These are phyloP conservation scores for Philereme transversata DNA, from an alignment of 2,888 invertebrate genomes.

Conservation along the genomic window DNA sequence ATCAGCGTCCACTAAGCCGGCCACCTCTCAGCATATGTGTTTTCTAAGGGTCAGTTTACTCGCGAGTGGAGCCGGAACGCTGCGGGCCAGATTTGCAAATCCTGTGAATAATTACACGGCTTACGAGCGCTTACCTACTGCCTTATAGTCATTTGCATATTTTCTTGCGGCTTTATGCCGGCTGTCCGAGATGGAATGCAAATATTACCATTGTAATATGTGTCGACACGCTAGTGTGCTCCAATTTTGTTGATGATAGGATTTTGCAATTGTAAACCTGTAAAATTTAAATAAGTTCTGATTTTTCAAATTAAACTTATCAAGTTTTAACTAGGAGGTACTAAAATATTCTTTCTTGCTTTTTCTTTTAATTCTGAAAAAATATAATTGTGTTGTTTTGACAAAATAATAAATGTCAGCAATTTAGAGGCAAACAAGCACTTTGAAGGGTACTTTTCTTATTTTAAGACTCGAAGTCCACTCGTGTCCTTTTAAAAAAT, in stretches of 20 bases:
- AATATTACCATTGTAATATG: slow-evolving; percentile 47
- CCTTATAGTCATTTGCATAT: slow-evolving; percentile 83
- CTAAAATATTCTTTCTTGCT: not conserved
- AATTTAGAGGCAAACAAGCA: slow-evolving; percentile 21
- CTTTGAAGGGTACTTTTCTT: slow-evolving; percentile 28
- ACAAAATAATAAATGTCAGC: slow-evolving; percentile 17
- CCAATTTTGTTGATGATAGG: not conserved
- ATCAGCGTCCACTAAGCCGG: slow-evolving; percentile 79
- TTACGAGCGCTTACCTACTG: slow-evolving; percentile 82
- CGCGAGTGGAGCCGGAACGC: slow-evolving; percentile 74
- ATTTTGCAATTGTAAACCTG: not conserved
- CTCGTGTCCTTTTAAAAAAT: slow-evolving; percentile 44
- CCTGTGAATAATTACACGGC: slow-evolving; percentile 83
- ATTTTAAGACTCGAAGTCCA: slow-evolving; percentile 29
- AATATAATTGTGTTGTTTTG: slow-evolving; percentile 12
- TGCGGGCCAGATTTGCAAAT: slow-evolving; percentile 79
- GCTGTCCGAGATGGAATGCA: slow-evolving; percentile 54
- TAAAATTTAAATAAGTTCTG: not conserved
- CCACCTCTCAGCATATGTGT: slow-evolving; percentile 81
- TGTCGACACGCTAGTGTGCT: slow-evolving; percentile 27
- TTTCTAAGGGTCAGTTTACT: slow-evolving; percentile 82
- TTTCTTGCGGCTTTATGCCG: slow-evolving; percentile 77
- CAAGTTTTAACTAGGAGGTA: not conserved
- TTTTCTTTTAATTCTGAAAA: not conserved
- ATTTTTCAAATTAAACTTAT: not conserved